Base-by-base conservation (phyloP, 1,140 invertebrate species). In the Berghia stephanieae region DNA sequence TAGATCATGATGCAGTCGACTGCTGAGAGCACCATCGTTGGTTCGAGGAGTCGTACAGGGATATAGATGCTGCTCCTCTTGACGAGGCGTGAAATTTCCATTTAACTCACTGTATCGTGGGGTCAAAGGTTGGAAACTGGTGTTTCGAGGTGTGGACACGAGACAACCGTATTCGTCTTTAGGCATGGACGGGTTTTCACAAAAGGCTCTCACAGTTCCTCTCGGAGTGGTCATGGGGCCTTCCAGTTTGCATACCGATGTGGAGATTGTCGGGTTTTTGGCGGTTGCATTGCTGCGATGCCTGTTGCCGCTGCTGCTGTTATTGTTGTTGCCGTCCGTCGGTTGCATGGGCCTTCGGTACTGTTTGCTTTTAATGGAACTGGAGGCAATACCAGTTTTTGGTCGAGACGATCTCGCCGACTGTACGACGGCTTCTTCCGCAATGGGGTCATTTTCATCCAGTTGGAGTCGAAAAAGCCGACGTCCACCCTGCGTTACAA, bases 321-420 rank as follows among this genome's bases (percentile, higher is more conserved):
- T 31, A 38, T 67, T 31, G 8, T 36, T 8, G 46, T 13, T n/a
- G 63, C 42, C 5, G 10, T 67, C 34, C 34, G 4, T 4, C 27
- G 36, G 10, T 5, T 67, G 5, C 5, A 36, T 21, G 38, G 36
- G 68, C 40, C 42, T 42, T 2, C 55, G 24, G 72, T 75, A 60
- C 24, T 63, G 55, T 13, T 68, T 76, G 18, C 74, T 42, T 3
- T 42, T 2, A 2, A 46, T 44, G 21, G 57, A 38, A 34, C 24
- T 68, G 27, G 49, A 21, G 10, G 40, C 43, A 13, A 76, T 40
- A 8, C 57, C 60, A 16, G 74, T 76, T 44, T 76, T 76, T 10
- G 74, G 74, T n/a, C 74, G 60, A n/a, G 74, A 76, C 8, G 74
- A 76, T 3, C 74, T 40, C 21, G 57, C 63, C 21, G 74, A 76